A percentile compares a stretch with the other conserved stretches of the same genome.
Conservation (phyloP, 2,797 vertebrate species). For the Synanceia verrucosa region DNA sequence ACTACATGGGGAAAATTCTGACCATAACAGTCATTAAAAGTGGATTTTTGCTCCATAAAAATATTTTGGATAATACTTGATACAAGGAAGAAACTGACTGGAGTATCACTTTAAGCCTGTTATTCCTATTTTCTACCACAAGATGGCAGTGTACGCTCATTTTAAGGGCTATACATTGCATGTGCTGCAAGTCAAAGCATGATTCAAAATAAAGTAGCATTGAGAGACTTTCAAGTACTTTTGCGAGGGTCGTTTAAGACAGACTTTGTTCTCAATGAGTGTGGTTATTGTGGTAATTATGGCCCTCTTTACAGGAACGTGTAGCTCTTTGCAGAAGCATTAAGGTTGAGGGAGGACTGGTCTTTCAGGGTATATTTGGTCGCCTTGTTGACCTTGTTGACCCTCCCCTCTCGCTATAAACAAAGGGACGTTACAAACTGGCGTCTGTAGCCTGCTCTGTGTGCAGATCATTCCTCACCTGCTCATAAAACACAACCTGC, state of each 20-base stretch:
- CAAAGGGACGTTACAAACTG: slow-evolving; percentile 46
- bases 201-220: slow-evolving; percentile 31
- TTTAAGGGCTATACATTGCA: background rate
- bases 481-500: slow-evolving; percentile 52
- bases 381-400: slow-evolving; percentile 57
- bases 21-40: background rate
- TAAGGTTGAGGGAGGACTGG: slow-evolving; percentile 26
- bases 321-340: slow-evolving; percentile 41
- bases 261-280: slow-evolving; percentile 4
- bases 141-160: slow-evolving; percentile 51
- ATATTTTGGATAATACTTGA: background rate
- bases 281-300: background rate
- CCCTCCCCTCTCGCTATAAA: slow-evolving; percentile 38
- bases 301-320: slow-evolving; percentile 33
- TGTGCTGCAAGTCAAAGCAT: slow-evolving; percentile 14
- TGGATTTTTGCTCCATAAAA: background rate
- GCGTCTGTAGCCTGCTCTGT: slow-evolving; percentile 52
- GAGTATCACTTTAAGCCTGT: slow-evolving; percentile 35
- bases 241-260: slow-evolving; percentile 5
- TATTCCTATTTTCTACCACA: slow-evolving; percentile 32
- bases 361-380: slow-evolving; percentile 38
- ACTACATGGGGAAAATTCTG: background rate
- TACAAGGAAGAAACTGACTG: background rate
- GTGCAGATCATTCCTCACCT: slow-evolving; percentile 61
- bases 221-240: slow-evolving; percentile 37